A percentile compares a stretch with the other conserved stretches of the same genome.
Evolutionary conservation across 2,797 vertebrate genomes (phyloP).

Genomic region (Falco biarmicus): DNA sequence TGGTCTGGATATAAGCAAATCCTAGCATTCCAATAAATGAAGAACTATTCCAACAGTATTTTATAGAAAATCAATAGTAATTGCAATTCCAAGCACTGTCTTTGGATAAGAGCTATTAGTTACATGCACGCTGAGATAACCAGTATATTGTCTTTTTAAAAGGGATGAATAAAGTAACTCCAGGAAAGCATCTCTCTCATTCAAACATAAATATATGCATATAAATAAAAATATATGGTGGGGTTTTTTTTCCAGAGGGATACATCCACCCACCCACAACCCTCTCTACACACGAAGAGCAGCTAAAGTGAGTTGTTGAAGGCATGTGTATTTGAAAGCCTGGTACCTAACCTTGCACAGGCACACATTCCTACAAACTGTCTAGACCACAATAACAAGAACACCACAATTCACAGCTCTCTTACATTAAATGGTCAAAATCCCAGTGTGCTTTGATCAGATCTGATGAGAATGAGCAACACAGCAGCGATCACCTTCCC

Average conservation of each 20-base stretch:
- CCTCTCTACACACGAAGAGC: background rate
- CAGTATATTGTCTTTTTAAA: background rate
- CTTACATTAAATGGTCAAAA: background rate
- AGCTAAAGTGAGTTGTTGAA: background rate
- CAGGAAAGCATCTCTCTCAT: background rate
- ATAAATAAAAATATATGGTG: background rate
- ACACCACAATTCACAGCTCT: background rate
- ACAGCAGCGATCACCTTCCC: background rate
- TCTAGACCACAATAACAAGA: background rate
- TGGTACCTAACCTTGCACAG: background rate
- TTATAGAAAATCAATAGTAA: constrained; percentile 37
- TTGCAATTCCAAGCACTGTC: background rate
- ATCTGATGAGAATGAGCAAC: background rate
- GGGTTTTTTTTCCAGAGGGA: background rate
- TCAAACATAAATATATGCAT: background rate
- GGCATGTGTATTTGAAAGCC: background rate
- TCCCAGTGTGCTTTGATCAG: background rate
- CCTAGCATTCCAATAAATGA: background rate
- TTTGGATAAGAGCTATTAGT: background rate
- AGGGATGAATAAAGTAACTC: background rate
- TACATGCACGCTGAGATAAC: background rate
- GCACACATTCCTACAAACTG: background rate
- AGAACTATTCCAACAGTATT: background rate
- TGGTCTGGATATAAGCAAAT: background rate
- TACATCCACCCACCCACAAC: no score